Evolutionary conservation across 1,140 invertebrate species (phyloP).

Genomic region (Solen grandis): DNA sequence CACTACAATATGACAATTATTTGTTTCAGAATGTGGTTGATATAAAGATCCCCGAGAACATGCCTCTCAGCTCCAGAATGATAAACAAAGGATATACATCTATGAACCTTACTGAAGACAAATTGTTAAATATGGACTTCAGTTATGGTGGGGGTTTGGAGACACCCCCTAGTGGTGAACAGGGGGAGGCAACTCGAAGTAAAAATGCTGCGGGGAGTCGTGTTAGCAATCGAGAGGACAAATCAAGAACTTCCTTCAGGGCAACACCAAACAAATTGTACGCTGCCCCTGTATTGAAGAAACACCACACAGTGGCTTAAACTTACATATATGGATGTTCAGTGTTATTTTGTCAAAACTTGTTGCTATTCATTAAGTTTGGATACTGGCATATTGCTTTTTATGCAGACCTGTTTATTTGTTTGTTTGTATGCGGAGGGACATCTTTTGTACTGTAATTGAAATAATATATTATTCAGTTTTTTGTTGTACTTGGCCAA

Average conservation of each 20-base stretch:
- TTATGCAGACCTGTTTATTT: too few species aligned
- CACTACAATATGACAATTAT: too few species aligned
- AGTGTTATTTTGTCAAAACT: too few species aligned
- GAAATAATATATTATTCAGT: too few species aligned
- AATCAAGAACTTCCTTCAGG: constrained; percentile 32
- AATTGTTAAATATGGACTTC: constrained; percentile 74
- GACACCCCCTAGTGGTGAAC: constrained; percentile 57
- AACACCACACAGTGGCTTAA: constrained; percentile 63
- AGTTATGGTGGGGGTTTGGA: constrained; percentile 66
- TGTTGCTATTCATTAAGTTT: too few species aligned
- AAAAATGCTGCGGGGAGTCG: constrained; percentile 38
- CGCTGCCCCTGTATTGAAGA: constrained; percentile 54
- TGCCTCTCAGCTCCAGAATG: constrained; percentile 77
- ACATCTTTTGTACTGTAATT: too few species aligned
- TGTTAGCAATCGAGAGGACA: constrained; percentile 33
- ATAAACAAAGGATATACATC: constrained; percentile 73
- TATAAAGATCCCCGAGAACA: constrained; percentile 69
- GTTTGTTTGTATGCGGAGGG: too few species aligned
- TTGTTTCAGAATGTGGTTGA: constrained; percentile 70
- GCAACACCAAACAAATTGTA: constrained; percentile 30
- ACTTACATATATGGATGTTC: too few species aligned
- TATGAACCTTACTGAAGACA: constrained; percentile 70
- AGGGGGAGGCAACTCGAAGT: constrained; percentile 25
- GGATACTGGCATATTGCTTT: too few species aligned
- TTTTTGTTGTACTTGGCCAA: too few species aligned